A percentile compares a stretch with the other conserved stretches of the same genome.
These are phyloP conservation scores for Cybosia mesomella DNA, from an alignment of 2,888 invertebrate species.

Conservation along the genomic window DNA sequence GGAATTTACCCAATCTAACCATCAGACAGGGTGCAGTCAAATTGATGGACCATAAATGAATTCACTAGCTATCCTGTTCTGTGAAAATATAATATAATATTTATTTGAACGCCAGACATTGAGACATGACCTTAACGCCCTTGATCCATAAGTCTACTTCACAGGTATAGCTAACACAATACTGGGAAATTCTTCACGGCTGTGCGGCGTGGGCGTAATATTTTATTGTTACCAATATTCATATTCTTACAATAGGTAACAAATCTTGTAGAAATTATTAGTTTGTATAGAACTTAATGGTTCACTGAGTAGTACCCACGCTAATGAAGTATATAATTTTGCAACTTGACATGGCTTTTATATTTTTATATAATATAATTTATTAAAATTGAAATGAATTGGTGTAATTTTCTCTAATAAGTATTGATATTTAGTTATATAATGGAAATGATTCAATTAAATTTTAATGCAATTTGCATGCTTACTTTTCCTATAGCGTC, in stretches of 20 bases:
- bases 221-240: constrained; percentile 28
- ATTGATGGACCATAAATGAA: background rate
- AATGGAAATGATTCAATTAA: no score
- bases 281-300: background rate
- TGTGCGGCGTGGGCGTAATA: constrained; percentile 25
- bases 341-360: no score
- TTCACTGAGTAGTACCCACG: background rate
- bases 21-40: no score
- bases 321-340: no score
- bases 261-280: constrained; percentile 10
- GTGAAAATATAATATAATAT: constrained; percentile 1
- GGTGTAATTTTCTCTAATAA: no score
- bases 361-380: no score
- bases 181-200: constrained; percentile 43
- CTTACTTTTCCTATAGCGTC: no score
- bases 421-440: no score
- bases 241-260: constrained; percentile 27
- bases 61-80: background rate
- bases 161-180: constrained; percentile 35
- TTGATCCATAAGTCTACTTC: constrained; percentile 48
- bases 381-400: no score
- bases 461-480: no score
- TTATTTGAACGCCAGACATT: constrained; percentile 13
- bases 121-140: constrained; percentile 33
- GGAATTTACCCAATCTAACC: no score